Evolutionary conservation across 2,113 vertebrate genomes (phyloP).

Genomic region (Callipepla californica): DNA sequence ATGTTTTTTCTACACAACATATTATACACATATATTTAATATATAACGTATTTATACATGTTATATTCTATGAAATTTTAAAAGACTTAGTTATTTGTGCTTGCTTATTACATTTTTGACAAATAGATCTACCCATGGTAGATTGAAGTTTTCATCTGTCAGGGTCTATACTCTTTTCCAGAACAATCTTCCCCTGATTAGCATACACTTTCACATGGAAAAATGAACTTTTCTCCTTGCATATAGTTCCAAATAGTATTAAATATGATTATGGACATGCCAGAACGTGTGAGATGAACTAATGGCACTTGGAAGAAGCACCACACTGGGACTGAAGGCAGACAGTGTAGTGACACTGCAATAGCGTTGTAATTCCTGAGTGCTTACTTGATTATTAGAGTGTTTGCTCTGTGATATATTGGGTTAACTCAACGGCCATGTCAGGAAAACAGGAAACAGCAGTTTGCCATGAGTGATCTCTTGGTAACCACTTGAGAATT

Average conservation of each 20-base stretch:
- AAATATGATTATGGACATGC: neutral
- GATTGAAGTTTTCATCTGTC: neutral
- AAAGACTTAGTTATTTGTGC: neutral
- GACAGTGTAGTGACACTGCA: neutral
- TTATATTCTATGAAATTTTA: neutral
- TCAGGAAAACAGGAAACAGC: neutral
- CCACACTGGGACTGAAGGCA: neutral
- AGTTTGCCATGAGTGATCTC: neutral
- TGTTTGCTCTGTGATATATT: neutral
- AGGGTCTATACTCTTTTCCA: neutral
- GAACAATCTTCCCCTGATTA: neutral
- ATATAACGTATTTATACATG: too few relatives aligned
- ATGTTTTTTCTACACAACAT: too few relatives aligned
- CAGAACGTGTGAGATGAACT: neutral
- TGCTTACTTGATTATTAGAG: neutral
- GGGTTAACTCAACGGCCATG: neutral
- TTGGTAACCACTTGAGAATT: neutral
- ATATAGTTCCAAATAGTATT: neutral
- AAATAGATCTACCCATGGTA: neutral
- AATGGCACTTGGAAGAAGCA: neutral
- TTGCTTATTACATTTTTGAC: neutral
- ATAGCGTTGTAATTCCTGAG: neutral
- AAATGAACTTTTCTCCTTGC: neutral
- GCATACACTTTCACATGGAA: neutral
- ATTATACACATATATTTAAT: too few relatives aligned